Conservation (phyloP, 2,888 invertebrate genomes). For the Bimastos eiseni region DNA sequence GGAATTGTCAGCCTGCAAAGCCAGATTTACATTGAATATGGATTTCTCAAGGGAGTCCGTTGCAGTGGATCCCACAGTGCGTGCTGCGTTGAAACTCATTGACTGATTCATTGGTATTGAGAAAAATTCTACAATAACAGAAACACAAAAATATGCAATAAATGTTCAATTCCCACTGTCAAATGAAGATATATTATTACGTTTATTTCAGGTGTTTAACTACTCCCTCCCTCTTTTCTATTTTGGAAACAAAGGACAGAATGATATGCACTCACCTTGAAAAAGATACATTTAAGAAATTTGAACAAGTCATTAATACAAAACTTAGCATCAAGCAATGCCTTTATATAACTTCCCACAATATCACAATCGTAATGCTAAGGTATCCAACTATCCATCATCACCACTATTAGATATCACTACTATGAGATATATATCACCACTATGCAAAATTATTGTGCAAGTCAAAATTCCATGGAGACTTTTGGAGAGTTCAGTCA, state of each 20-base stretch:
- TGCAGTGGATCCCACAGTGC: not conserved
- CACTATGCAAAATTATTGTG: not conserved
- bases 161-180: not conserved
- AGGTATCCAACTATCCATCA: too few species aligned
- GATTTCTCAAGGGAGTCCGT: slow-evolving; percentile 33
- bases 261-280: too few species aligned
- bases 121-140: not conserved
- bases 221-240: not conserved
- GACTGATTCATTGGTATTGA: not conserved
- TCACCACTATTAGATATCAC: too few species aligned
- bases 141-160: not conserved
- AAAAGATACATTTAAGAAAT: too few species aligned
- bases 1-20: slow-evolving; percentile 33
- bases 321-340: too few species aligned
- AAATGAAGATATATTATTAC: not conserved
- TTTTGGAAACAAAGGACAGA: too few species aligned
- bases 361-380: too few species aligned
- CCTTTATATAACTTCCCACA: too few species aligned
- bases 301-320: too few species aligned
- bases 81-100: not conserved
- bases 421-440: too few species aligned
- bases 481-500: too few species aligned
- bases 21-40: slow-evolving; percentile 34
- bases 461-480: too few species aligned
- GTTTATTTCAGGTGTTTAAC: not conserved